A percentile compares a stretch with the other conserved stretches of the same genome.
phyloP scores from a whole-genome alignment of 2,888 invertebrate species.

The Apeira syringaria region DNA sequence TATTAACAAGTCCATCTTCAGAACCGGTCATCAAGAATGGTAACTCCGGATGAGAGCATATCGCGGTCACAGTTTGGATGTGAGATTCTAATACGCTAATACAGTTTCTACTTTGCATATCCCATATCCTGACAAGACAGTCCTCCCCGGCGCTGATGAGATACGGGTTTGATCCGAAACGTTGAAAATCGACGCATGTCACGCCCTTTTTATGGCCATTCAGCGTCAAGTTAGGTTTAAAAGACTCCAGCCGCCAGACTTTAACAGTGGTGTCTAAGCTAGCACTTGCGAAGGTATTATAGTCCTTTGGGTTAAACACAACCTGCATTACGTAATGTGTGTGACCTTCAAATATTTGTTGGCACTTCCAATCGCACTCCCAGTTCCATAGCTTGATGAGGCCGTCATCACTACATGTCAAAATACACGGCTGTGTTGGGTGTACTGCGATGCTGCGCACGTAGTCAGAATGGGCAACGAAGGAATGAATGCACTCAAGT shows the following conservation, averaged over 20 bases:
- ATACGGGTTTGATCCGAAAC: neutral
- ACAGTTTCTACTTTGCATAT: constrained; percentile 99
- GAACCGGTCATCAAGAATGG: constrained; percentile 2
- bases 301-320: constrained; percentile 98
- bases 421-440: constrained; percentile 55
- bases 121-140: constrained; percentile 98
- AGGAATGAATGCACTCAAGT: constrained; percentile 89
- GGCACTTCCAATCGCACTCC: constrained; percentile 86
- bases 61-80: neutral
- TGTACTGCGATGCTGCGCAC: constrained; percentile 93
- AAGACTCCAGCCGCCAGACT: constrained; percentile 91
- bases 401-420: constrained; percentile 86
- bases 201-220: constrained; percentile 4
- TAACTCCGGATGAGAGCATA: constrained; percentile 3
- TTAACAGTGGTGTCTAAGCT: constrained; percentile 98
- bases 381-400: constrained; percentile 99
- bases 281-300: constrained; percentile 98
- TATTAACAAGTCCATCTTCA: constrained; percentile 1
- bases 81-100: constrained; percentile 95
- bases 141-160: constrained; percentile 99
- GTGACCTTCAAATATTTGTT: constrained; percentile 54
- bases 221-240: constrained; percentile 3
- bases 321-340: constrained; percentile 99
- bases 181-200: constrained; percentile 4
- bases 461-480: constrained; percentile 5